Conservation (phyloP, 2,113 vertebrate species). For the Ancistrus triradiatus region DNA sequence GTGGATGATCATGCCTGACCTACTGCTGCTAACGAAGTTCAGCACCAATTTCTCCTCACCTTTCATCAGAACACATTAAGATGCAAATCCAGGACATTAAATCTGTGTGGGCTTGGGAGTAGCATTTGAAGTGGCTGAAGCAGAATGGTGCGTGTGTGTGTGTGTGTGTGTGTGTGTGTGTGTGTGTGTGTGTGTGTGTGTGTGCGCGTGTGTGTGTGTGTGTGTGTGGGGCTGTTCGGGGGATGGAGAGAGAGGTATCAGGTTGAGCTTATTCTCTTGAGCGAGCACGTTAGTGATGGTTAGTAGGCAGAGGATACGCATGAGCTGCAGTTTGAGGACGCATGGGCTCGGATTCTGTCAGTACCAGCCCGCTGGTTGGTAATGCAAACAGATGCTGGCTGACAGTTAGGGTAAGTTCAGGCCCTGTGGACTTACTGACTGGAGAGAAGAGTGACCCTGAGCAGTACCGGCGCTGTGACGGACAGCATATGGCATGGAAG, state of each 20-base stretch:
- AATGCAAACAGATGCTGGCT: constrained; percentile 66
- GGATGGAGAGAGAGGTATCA: not conserved
- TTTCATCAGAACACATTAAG: constrained; percentile 14
- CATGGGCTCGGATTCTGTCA: constrained; percentile 52
- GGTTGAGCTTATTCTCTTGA: constrained; percentile 10
- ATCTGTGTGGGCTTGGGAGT: not conserved
- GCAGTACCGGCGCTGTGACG: constrained; percentile 63
- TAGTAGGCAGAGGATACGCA: constrained; percentile 45
- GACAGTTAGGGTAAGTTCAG: constrained; percentile 66
- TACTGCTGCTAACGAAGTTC: constrained; percentile 57
- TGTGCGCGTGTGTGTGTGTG: constrained; percentile 6
- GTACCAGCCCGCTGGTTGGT: constrained; percentile 61
- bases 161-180: constrained; percentile 11
- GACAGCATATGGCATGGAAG: constrained; percentile 68
- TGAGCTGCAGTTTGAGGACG: constrained; percentile 48
- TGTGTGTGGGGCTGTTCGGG: not conserved
- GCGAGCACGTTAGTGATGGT: constrained; percentile 23
- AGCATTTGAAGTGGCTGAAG: constrained; percentile 25
- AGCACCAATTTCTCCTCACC: constrained; percentile 27
- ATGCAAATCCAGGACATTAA: not conserved
- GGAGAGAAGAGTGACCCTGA: constrained; percentile 56
- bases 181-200: constrained; percentile 15
- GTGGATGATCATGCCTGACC: constrained; percentile 53
- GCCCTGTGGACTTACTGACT: constrained; percentile 65
- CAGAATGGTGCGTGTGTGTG: constrained; percentile 16